Base-by-base conservation (phyloP, 2,888 invertebrate species). In the Thymelicus sylvestris region DNA sequence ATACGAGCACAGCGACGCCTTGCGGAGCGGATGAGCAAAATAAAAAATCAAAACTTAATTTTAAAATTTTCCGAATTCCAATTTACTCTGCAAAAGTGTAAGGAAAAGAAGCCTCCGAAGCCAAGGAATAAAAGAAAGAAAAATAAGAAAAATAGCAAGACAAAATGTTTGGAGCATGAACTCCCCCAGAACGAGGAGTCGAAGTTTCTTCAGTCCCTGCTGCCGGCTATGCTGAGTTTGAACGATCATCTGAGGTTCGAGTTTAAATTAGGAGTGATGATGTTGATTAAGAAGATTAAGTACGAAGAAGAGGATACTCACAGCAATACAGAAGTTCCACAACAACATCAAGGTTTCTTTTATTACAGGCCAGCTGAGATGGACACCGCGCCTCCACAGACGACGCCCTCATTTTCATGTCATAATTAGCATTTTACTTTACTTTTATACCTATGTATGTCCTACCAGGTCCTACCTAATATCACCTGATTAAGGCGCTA, bases 141-240 rank as follows among this genome's bases (percentile, higher is more conserved):
- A 55, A 52, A 24, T 52, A 6, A 24, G 15, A 24, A 19, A 19
- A 19, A 19, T 19, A 19, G 7, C n/a, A 19, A 15, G 6, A 24
- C 19, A 19, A 7, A 55, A 8, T 12, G 5, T 55, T 55, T 24
- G 4, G 24, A 55, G 0, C 10, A 4, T 24, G 55, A 55, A 12
- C 10, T 55, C 2, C 55, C 19, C 12, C 55, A 55, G 6, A 55
- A 55, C 24, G 24, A 57, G 13, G 31, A 13, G 57, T 6, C 41
- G 15, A 55, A 67, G 19, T 61, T 67, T 15, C n/a, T 67, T 12
- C 41, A 52, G 41, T 62, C 52, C 12, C 50, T 67, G 8, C 24
- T 67, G 19, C 67, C 67, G 13, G 62, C 52, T 7, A 67, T 67
- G 67, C 52, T 52, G 61, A 67, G 61, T 52, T n/a, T 67, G 62